These are phyloP conservation scores for Calliphora vicina DNA, from an alignment of 1,140 invertebrate genomes.

Conservation along the genomic window DNA sequence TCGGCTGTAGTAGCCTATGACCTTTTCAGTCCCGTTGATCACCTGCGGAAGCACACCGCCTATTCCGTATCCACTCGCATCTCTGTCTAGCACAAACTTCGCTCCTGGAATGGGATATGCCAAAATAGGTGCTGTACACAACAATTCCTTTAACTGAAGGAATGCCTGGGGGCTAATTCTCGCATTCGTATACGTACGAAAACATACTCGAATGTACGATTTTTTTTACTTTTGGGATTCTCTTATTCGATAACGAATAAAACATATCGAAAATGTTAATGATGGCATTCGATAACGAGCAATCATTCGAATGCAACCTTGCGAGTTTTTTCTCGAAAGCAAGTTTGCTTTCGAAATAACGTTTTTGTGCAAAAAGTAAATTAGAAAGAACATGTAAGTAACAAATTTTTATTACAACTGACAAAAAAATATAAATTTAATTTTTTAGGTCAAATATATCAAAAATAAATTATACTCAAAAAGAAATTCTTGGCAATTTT, in stretches of 20 bases:
- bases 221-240: not conserved
- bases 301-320: not conserved
- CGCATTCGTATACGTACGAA: constrained; percentile 7
- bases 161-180: too few species aligned
- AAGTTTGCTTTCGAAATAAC: too few species aligned
- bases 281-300: not conserved
- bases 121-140: too few species aligned
- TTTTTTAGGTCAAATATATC: not conserved
- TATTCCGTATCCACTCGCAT: too few species aligned
- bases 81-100: too few species aligned
- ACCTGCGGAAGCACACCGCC: too few species aligned
- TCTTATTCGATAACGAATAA: not conserved
- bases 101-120: too few species aligned
- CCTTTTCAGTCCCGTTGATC: too few species aligned
- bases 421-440: not conserved
- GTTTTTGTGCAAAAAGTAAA: not conserved
- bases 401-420: not conserved
- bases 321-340: not conserved
- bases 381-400: not conserved
- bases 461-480: too few species aligned
- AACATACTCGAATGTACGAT: constrained; percentile 11
- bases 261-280: not conserved
- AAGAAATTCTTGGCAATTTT: too few species aligned
- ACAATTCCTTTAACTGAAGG: too few species aligned
- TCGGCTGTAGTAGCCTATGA: too few species aligned